Conservation (phyloP, 92 coral and sea anemone genomes). For the Pocillopora grandis region DNA sequence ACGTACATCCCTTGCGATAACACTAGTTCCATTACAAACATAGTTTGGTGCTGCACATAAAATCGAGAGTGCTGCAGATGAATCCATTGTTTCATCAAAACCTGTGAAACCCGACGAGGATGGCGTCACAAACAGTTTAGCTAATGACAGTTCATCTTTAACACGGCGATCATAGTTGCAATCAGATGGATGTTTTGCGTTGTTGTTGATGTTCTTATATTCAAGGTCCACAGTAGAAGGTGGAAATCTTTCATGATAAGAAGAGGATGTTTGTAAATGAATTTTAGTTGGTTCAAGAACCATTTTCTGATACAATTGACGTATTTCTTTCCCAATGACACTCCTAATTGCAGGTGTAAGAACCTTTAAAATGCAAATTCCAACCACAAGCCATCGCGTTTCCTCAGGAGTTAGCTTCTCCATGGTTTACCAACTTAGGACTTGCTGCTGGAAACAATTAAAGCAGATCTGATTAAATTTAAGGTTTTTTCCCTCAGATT, state of each 20-base stretch:
- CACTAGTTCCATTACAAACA: conserved; percentile 1
- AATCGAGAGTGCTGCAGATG: conserved; percentile 36
- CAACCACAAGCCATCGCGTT: conserved; percentile 49
- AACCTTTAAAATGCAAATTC: conserved; percentile 47
- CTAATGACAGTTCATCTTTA: conserved; percentile 37
- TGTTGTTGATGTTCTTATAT: conserved; percentile 19
- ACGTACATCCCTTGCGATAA: conserved; percentile 23
- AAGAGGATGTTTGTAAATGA: conserved; percentile 30
- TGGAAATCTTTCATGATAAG: not conserved
- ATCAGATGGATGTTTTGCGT: not conserved
- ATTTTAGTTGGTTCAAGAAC: conserved; percentile 27
- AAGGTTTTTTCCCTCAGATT: too few species aligned
- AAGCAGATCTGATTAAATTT: not conserved
- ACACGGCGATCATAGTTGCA: conserved; percentile 42
- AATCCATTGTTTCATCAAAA: conserved; percentile 44
- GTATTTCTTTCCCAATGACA: conserved; percentile 4
- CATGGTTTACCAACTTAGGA: not conserved
- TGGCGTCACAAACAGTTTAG: conserved; percentile 42
- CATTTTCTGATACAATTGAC: not conserved
- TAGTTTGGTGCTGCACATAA: conserved; percentile 42
- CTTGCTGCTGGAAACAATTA: too few species aligned
- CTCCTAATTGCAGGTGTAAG: conserved; percentile 36
- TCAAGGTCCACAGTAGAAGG: conserved; percentile 29
- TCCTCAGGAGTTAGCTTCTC: conserved; percentile 30
- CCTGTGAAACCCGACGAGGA: conserved; percentile 40